A percentile compares a stretch with the other conserved stretches of the same genome.
Evolutionary conservation across 2,113 vertebrate genomes (phyloP).

Genomic region (Fregata magnificens): DNA sequence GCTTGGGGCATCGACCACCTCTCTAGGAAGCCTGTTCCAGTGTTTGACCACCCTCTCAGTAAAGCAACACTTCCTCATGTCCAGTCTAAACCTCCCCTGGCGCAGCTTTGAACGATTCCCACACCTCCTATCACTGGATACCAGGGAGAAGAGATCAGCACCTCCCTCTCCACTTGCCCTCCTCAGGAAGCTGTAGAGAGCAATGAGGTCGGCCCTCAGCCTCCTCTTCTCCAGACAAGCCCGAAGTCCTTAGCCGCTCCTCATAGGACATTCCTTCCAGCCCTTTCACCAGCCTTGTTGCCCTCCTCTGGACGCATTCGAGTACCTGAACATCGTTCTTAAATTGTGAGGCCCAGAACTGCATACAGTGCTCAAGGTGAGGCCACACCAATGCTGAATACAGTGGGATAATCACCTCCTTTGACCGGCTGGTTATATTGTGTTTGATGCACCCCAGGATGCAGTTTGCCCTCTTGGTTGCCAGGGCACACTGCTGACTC

Average conservation of each 20-base stretch:
- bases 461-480: neutral
- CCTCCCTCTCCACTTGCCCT: too few species aligned
- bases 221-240: neutral
- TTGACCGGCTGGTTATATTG: neutral
- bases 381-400: neutral
- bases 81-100: neutral
- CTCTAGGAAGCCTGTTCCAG: neutral
- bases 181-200: neutral
- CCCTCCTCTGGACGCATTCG: neutral
- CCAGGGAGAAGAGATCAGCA: neutral
- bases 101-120: neutral
- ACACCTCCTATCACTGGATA: rapidly evolving
- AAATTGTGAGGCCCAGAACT: neutral
- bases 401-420: neutral
- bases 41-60: neutral
- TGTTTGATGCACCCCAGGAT: neutral
- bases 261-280: neutral
- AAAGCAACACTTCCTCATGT: neutral
- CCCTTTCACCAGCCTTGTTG: too few species aligned
- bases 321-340: neutral
- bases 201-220: neutral
- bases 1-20: neutral
- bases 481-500: neutral
- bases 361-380: neutral
- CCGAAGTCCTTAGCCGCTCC: neutral